Evolutionary conservation across 1,140 invertebrate genomes (phyloP), one percentile per base, ranked within the genome.

Genomic region (Augochlora pura): DNA sequence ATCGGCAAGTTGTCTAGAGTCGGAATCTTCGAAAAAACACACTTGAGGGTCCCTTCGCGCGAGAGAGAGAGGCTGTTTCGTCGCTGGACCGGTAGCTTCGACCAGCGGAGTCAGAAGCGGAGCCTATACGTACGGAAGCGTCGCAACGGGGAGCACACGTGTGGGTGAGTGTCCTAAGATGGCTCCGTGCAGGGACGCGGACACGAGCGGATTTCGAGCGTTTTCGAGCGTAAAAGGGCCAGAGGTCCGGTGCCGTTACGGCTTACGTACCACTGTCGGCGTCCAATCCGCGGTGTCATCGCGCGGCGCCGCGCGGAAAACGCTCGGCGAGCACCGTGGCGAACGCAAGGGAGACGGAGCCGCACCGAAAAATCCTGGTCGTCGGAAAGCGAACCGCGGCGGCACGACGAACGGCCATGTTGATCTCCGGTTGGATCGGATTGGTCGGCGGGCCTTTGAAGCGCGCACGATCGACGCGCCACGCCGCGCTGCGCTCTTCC

Each of bases 361-460:
- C 54, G 74, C 32, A 32, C 32, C 32, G 32, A 32, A 32, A 60
- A 64, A 46, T 54, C 42, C 81, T 64, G 80, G 32, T 54, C 23
- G 78, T 80, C 82, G 72, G 49, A 77, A 75, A 63, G 88, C 77
- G 82, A 87, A 84, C 83, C 86, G 78, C 73, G 82, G 73, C 82
- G 83, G 78, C 83, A 81, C 87, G 83, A 68, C 86, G 74, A 82
- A 68, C 86, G 74, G 90, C 90, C 90, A 91, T 90, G 76, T 90
- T 88, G 86, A 66, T 62, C 27, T 59, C 65, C 75, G 81, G 77
- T 84, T 88, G 87, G 87, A 87, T 82, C 83, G 86, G 67, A 77
- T 76, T 72, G 52, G 66, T 60, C 80, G 78, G 69, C 54, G 42
- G 66, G 83, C 77, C 57, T 1, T 8, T 46, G 76, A 77, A n/a